Evolutionary conservation across 1,140 invertebrate genomes (phyloP).

Genomic region (Drosophila sproati): DNA sequence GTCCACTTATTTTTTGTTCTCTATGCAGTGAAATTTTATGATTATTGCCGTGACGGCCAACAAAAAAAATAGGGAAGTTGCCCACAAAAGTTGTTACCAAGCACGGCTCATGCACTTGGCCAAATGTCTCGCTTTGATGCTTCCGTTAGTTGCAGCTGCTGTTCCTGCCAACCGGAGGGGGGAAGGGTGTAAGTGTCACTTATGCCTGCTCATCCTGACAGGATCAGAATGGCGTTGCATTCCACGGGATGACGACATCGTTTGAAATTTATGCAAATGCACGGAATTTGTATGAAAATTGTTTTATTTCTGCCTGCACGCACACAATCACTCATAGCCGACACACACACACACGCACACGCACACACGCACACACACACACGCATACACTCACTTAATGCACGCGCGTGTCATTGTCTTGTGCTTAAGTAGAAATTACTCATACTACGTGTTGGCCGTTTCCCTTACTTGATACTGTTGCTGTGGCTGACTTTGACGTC

Average conservation of each 20-base stretch:
- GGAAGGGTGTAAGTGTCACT: slow-evolving; percentile 11
- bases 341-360: slow-evolving; percentile 20
- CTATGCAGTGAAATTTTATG: slow-evolving; percentile 81
- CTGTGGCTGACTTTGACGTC: slow-evolving; percentile 26
- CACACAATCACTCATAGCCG: slow-evolving; percentile 15
- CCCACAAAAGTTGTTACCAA: slow-evolving; percentile 55
- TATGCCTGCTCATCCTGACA: slow-evolving; percentile 11
- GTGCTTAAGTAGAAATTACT: slow-evolving; percentile 80
- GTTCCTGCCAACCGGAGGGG: not conserved
- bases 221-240: slow-evolving; percentile 43
- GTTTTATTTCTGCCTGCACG: slow-evolving; percentile 69
- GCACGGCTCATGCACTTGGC: slow-evolving; percentile 35
- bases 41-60: slow-evolving; percentile 64
- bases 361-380: slow-evolving; percentile 16
- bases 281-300: slow-evolving; percentile 83
- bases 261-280: slow-evolving; percentile 80
- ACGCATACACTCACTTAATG: slow-evolving; percentile 45
- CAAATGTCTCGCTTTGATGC: slow-evolving; percentile 64
- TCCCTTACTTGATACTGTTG: not conserved
- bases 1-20: slow-evolving; percentile 63
- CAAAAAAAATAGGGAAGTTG: slow-evolving; percentile 42
- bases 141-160: slow-evolving; percentile 50
- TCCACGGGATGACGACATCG: slow-evolving; percentile 63
- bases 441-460: slow-evolving; percentile 73
- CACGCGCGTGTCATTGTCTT: slow-evolving; percentile 75